Conservation (phyloP, 2,797 vertebrate species). For the Rhodeus uyekii region DNA sequence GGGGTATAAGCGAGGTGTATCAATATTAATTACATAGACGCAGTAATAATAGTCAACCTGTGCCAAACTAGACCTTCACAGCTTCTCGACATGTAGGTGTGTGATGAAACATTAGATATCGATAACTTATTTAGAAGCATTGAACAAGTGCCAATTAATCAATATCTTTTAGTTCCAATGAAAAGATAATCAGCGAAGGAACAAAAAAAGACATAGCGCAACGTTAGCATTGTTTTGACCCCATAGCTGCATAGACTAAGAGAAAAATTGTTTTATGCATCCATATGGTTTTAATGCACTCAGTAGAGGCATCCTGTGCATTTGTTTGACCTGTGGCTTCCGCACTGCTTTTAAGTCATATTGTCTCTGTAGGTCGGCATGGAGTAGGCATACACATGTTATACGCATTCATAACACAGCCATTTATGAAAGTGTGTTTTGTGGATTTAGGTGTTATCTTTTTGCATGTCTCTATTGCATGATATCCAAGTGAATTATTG, state of each 20-base stretch:
- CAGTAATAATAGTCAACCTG: conserved; percentile 82
- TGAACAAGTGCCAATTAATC: conserved; percentile 86
- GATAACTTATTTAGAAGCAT: conserved; percentile 84
- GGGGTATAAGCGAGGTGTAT: conserved; percentile 82
- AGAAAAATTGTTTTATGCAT: conserved; percentile 82
- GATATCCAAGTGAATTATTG: conserved; percentile 83
- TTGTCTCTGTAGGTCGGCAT: conserved; percentile 86
- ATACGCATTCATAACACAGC: conserved; percentile 84
- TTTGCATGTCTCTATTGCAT: conserved; percentile 88
- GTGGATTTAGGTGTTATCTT: conserved; percentile 87
- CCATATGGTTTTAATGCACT: conserved; percentile 78
- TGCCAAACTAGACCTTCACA: conserved; percentile 83
- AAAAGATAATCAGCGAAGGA: conserved; percentile 83
- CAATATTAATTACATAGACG: conserved; percentile 80
- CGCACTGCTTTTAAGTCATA: conserved; percentile 83
- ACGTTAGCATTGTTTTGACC: conserved; percentile 79
- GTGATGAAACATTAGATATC: conserved; percentile 83
- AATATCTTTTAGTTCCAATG: conserved; percentile 79
- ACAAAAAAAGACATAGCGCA: conserved; percentile 78
- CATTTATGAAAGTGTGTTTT: conserved; percentile 84
- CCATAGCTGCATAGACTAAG: conserved; percentile 83
- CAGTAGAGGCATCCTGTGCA: conserved; percentile 78
- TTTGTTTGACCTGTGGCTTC: conserved; percentile 86
- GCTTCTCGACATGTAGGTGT: conserved; percentile 85
- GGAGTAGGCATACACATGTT: conserved; percentile 85